Evolutionary conservation across 2,888 invertebrate species (phyloP), one percentile per base, ranked within the genome.

Genomic region (Apamea crenata): DNA sequence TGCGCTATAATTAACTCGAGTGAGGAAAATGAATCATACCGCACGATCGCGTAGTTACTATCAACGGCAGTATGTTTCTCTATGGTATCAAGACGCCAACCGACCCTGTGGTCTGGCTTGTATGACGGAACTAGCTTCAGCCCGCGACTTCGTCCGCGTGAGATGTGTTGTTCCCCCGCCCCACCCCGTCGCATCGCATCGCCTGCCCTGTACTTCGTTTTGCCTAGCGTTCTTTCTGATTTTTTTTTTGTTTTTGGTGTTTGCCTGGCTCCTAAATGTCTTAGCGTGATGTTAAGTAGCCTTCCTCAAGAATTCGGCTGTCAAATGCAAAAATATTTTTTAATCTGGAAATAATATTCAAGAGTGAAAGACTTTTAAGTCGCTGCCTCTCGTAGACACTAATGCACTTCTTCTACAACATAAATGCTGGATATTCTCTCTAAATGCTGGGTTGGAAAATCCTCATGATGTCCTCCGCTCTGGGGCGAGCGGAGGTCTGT

Each of bases 1-100:
- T 65, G 44, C 56, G 40, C 67, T n/a, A 65, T 61, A 77, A 66
- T 77, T 70, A 53, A 59, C 32, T 83, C 21, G 0, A 50, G 36
- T 29, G n/a, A 36, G 61, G 36, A 47, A 67, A 67, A 56, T 84
- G 68, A 83, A 61, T 84, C 84, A 79, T 68, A n/a, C 25, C 32
- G 16, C 56, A 50, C 71, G 67, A 29, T 44, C 14, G 32, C 6
- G 14, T 40, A 8, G 12, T 32, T 44, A 32, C 59, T 67, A 53
- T 68, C 44, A 72, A 72, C 18, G n/a, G 40, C 40, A 40, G 25
- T 36, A 36, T 65, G 47, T 25, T 59, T 40, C 32, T 44, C 44
- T 77, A 3, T 44, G 6, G 32, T 71, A 50, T 50, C 14, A n/a
- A 63, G 32, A 63, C n/a, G 21, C 18, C 40, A 53, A 32, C 18